Percentiles rank a stretch among this genome's conserved stretches.
These are phyloP conservation scores for Megalopta genalis DNA, from an alignment of 1,140 invertebrate genomes.

Conservation along the genomic window DNA sequence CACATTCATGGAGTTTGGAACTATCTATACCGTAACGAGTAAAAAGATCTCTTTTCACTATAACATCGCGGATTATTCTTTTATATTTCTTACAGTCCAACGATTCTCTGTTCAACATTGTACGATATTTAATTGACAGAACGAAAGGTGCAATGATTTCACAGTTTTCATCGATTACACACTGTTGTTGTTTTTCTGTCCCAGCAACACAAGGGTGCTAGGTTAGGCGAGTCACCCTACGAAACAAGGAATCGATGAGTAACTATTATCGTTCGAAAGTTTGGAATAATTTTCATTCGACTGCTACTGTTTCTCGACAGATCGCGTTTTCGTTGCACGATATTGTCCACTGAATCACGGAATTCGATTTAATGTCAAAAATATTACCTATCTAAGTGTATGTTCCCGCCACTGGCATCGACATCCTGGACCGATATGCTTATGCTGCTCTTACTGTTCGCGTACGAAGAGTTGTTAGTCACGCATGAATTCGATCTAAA, in stretches of 20 bases:
- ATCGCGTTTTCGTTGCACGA: conserved; percentile 22
- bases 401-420: conserved; percentile 82
- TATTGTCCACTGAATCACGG: not conserved
- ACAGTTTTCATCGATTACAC: not conserved
- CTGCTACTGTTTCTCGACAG: not conserved
- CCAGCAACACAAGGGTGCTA: not conserved
- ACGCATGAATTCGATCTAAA: conserved; percentile 70
- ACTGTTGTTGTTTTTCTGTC: no score
- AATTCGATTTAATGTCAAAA: conserved; percentile 9
- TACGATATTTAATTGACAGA: no score
- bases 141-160: no score
- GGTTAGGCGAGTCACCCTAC: not conserved
- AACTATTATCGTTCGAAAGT: conserved; percentile 1
- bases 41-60: no score
- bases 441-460: conserved; percentile 81
- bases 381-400: conserved; percentile 84
- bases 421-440: conserved; percentile 84
- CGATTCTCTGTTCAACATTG: no score
- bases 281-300: not conserved
- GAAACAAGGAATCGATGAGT: conserved; percentile 23
- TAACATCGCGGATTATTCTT: no score
- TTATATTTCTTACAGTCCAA: no score
- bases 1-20: no score
- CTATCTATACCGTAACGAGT: no score
- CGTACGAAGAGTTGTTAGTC: conserved; percentile 69